Evolutionary conservation across 2,888 invertebrate species (phyloP).

Genomic region (Caenorhabditis sp.): DNA sequence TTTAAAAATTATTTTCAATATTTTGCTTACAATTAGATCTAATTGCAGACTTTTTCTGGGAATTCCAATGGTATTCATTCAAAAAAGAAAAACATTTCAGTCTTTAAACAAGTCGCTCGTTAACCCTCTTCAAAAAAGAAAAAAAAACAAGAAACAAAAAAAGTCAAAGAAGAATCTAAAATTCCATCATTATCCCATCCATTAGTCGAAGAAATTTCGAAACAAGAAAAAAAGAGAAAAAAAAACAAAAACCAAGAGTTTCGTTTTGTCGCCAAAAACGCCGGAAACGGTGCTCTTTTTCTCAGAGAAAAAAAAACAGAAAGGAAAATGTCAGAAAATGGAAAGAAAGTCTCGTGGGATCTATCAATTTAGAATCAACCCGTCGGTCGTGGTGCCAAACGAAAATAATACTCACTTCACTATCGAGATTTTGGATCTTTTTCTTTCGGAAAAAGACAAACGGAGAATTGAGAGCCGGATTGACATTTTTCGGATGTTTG

Average conservation of each 20-base stretch:
- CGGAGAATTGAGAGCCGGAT: too few relatives aligned
- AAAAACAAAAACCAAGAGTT: not conserved
- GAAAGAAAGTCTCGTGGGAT: constrained; percentile 35
- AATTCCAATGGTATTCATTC: not conserved
- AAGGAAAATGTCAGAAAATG: constrained; percentile 9
- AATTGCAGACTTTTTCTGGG: too few relatives aligned
- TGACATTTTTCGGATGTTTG: too few relatives aligned
- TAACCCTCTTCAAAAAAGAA: constrained; percentile 1
- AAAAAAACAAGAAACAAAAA: constrained; percentile 3
- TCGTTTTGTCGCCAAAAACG: not conserved
- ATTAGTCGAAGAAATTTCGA: not conserved
- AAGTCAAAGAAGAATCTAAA: constrained; percentile 9
- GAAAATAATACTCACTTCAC: not conserved
- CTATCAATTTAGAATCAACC: constrained; percentile 37
- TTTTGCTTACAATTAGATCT: too few relatives aligned
- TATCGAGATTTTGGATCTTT: not conserved
- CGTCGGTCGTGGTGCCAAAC: constrained; percentile 6
- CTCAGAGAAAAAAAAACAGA: constrained; percentile 6
- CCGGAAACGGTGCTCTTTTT: constrained; percentile 23
- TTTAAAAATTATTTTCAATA: too few relatives aligned
- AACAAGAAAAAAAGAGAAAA: constrained; percentile 1
- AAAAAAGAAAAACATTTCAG: not conserved
- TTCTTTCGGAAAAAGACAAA: too few relatives aligned
- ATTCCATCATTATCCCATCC: not conserved
- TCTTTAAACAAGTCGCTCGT: not conserved